A percentile compares a stretch with the other conserved stretches of the same genome.
Evolutionary conservation across 2,113 vertebrate genomes (phyloP).

Genomic region (Circaetus gallicus): DNA sequence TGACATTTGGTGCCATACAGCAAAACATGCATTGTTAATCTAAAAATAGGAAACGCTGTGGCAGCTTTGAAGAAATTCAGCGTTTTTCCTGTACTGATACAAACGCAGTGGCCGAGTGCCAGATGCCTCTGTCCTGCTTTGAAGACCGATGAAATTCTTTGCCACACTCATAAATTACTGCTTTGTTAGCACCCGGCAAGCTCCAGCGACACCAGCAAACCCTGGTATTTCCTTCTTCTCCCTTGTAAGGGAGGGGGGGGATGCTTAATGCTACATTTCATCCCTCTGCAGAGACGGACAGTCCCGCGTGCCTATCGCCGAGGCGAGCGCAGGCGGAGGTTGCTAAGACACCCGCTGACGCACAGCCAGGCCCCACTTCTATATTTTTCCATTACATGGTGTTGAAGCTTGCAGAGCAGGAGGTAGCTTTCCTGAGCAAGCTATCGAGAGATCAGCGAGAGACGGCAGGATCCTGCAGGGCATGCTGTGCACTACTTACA

Average conservation of each 20-base stretch:
- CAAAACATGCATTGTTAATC: constrained; percentile 32
- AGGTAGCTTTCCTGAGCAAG: constrained; percentile 15
- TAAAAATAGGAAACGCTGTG: constrained; percentile 31
- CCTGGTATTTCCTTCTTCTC: constrained; percentile 46
- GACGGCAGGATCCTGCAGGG: background rate
- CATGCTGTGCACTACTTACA: accelerated
- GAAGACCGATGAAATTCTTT: constrained; percentile 33
- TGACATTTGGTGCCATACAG: background rate
- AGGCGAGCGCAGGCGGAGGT: constrained; percentile 12
- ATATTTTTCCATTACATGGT: constrained; percentile 66
- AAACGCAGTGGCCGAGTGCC: background rate
- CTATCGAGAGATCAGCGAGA: background rate
- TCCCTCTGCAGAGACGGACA: background rate
- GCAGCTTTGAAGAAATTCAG: constrained; percentile 6
- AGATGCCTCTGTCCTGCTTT: background rate
- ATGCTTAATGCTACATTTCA: background rate
- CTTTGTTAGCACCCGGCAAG: constrained; percentile 28
- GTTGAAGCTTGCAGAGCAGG: constrained; percentile 24
- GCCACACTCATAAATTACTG: background rate
- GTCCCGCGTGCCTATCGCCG: background rate
- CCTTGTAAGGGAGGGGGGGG: background rate
- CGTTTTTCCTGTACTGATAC: background rate
- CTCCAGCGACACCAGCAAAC: background rate
- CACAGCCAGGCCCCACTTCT: constrained; percentile 34
- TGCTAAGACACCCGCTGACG: constrained; percentile 61